A percentile compares a stretch with the other conserved stretches of the same genome.
Conservation (phyloP, 2,888 invertebrate genomes). For the Gastracanthus pulcherrimus region DNA sequence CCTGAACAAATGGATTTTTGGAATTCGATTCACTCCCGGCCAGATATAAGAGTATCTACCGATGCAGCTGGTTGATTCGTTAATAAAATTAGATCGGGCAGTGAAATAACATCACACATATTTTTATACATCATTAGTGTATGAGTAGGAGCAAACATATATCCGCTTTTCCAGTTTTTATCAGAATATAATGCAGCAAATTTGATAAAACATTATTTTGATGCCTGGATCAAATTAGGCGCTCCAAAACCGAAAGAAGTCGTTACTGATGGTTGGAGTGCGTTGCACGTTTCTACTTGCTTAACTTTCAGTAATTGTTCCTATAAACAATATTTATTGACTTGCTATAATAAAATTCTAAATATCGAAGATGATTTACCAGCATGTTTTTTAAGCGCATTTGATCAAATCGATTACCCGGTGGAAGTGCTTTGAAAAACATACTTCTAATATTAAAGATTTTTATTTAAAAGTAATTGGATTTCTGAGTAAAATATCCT, state of each 20-base stretch:
- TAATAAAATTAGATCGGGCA: neutral
- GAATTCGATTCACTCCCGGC: neutral
- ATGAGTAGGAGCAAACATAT: conserved; percentile 6
- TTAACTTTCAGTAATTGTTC: conserved; percentile 9
- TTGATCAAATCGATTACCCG: conserved; percentile 1
- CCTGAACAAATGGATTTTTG: conserved; percentile 8
- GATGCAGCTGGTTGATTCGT: conserved; percentile 19
- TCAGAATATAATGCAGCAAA: conserved; percentile 20
- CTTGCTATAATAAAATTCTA: neutral
- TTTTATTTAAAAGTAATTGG: neutral
- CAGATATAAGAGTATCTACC: neutral
- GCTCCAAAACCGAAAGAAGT: conserved; percentile 59
- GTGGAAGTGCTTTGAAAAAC: neutral
- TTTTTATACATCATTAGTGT: conserved; percentile 11
- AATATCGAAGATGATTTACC: neutral
- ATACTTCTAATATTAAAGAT: neutral
- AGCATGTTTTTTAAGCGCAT: neutral
- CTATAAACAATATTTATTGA: neutral
- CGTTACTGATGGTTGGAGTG: conserved; percentile 57
- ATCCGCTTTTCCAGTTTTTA: conserved; percentile 15
- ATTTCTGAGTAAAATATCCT: neutral
- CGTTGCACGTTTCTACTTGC: conserved; percentile 57
- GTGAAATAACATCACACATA: conserved; percentile 3
- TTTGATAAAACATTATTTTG: neutral
- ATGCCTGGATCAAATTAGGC: conserved; percentile 20